Base-by-base conservation (phyloP, 2,797 vertebrate genomes). In the Bovichtus diacanthus region DNA sequence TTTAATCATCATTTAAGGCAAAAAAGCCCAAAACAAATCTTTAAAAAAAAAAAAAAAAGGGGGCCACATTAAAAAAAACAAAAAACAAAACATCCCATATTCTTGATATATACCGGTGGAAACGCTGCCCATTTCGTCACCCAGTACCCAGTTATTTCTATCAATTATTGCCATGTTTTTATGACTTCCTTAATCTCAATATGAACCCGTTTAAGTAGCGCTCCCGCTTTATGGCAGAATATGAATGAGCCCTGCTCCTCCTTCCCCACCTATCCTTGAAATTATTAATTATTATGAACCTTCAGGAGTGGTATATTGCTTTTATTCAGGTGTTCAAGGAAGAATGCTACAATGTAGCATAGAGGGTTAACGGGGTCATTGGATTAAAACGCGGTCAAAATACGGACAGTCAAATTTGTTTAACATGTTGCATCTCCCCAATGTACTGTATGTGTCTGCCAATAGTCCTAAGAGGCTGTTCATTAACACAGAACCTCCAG, bases 401-500 rank as follows among this genome's bases (percentile, higher is more conserved):
- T 55, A 39, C 9, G n/a, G 41, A 51, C 7, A 25, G 19, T 46
- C n/a, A 25, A 1, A 66, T 54, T 76, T 70, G 58, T 70, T 62
- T 34, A 50, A 80, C 63, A 80, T 70, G 61, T 64, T 66, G 55
- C 43, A 38, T 23, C 12, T 72, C 34, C 67, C 59, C 10, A n/a
- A 29, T 65, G 60, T 62, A 46, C 31, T 34, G 31, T 75, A 55
- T 80, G 77, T 80, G 58, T 54, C 23, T 84, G 66, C 47, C 81
- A 79, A 83, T 67, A 70, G 63, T 83, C 78, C 67, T 66, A 11
- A 55, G 56, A 58, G 62, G 41, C 69, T 70, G 63, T 73, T 85
- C 73, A 86, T 87, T 78, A 90, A 82, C 70, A 69, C 64, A 61
- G 47, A 55, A 79, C 66, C 74, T 60, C 16, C 51, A 73, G 47